Evolutionary conservation across 2,113 vertebrate species (phyloP), one percentile per base, ranked within the genome.

Genomic region (Anarhynchus alexandrinus): DNA sequence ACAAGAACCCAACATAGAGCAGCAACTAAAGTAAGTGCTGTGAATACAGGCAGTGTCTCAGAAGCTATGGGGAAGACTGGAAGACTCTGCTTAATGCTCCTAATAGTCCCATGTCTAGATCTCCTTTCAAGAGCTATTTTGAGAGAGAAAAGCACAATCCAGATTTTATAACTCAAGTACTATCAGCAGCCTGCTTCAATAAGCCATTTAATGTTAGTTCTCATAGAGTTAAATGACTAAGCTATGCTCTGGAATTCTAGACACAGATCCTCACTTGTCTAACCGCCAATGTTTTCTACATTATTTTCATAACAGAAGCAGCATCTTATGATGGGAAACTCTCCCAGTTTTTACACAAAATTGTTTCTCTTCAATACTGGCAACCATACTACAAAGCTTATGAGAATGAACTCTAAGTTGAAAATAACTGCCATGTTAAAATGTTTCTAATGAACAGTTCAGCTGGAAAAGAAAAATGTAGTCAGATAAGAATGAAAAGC

Each of bases 231-330:
- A 78, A 78, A 92, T 40, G 30, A 92, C n/a, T 73, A 66, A 70
- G 26, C 19, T 61, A 34, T 80, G 32, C 36, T 88, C 45, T 78
- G 38, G n/a, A 90, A 74, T 96, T 89, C 70, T 55, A 66, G 36
- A 93, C 17, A 57, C n/a, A 90, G 61, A 83, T 72, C 23, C 34
- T 72, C 62, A 83, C 15, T 79, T 95, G 87, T 84, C 45, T 49
- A 91, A 80, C 61, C 77, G 76, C 34, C 87, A 90, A 49, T 38
- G 27, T 69, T 79, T 90, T 79, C 61, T 42, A 62, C 51, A 71
- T 81, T 92, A 82, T 81, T 93, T 96, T 86, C 45, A 21, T 88
- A 94, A 91, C 36, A 93, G 89, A 82, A 73, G 43, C 40, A 58
- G 49, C 34, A 82, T 82, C 64, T 91, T 59, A 87, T 16, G 15